Percentiles rank a stretch among this genome's conserved stretches.
Conservation (phyloP, 2,888 invertebrate genomes). For the Achlya flavicornis region DNA sequence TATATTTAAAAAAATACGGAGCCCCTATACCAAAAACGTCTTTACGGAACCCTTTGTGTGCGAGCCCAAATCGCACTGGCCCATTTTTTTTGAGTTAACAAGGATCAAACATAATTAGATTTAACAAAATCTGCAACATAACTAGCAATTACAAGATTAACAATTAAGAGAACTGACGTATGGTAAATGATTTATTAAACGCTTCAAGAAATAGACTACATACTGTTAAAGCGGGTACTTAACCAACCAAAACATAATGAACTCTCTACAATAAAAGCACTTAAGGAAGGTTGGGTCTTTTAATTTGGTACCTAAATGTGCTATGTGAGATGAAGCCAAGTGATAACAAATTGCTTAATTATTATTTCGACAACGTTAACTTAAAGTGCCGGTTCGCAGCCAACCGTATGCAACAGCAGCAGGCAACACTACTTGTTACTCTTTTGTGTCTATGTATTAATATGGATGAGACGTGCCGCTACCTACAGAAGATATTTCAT, state of each 20-base stretch:
- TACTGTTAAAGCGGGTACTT: constrained; percentile 14
- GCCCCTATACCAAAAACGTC: no score
- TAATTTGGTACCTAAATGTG: constrained; percentile 35
- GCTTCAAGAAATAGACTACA: constrained; percentile 41
- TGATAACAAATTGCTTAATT: constrained; percentile 74
- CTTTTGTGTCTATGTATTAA: no score
- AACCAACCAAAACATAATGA: constrained; percentile 40
- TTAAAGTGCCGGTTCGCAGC: constrained; percentile 11
- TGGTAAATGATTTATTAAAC: constrained; percentile 42
- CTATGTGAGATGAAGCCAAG: constrained; percentile 55
- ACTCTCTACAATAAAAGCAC: constrained; percentile 22
- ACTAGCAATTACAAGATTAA: constrained; percentile 26
- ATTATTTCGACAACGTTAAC: constrained; percentile 67
- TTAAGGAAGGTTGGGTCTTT: constrained; percentile 33
- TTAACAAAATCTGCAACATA: constrained; percentile 20
- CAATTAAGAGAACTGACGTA: constrained; percentile 28
- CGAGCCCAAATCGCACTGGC: no score
- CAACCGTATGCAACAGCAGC: no score
- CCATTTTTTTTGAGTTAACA: no score
- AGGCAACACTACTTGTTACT: no score
- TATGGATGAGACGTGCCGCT: no score
- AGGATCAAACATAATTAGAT: no score
- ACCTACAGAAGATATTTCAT: no score
- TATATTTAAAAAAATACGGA: no score
- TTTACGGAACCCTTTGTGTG: no score